These are phyloP conservation scores for Phyllotis vaccarum DNA, from an alignment of 2,797 vertebrate genomes.

Conservation along the genomic window DNA sequence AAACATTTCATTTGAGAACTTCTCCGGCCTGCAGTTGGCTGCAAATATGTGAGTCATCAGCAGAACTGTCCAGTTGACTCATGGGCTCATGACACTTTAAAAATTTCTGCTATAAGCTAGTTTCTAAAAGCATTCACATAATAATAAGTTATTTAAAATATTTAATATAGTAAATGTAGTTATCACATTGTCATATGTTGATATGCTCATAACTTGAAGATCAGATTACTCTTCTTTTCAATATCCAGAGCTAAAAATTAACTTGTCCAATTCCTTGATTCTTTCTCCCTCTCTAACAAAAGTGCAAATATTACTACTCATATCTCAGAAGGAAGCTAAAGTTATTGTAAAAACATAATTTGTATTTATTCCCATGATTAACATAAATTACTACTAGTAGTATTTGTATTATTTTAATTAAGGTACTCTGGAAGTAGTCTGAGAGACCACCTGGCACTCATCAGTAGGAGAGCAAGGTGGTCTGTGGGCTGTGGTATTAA, in stretches of 20 bases:
- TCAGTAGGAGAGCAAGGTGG: conserved; percentile 61
- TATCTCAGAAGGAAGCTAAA: not conserved
- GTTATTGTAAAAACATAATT: not conserved
- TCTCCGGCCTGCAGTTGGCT: not conserved
- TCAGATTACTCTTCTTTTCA: not conserved
- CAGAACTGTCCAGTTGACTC: not conserved
- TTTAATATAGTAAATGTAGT: not conserved
- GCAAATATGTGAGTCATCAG: not conserved
- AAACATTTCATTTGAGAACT: not conserved
- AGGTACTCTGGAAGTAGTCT: conserved; percentile 29
- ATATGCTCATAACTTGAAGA: not conserved
- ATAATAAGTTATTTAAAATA: not conserved
- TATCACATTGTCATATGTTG: not conserved
- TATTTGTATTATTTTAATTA: conserved; percentile 1
- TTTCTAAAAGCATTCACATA: not conserved
- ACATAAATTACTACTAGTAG: conserved; percentile 9
- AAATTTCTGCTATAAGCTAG: not conserved
- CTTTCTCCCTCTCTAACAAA: not conserved
- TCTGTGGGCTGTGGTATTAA: conserved; percentile 72
- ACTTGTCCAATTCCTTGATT: not conserved
- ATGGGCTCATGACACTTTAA: not conserved
- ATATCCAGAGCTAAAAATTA: not conserved
- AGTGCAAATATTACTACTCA: not conserved
- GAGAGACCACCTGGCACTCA: conserved; percentile 32
- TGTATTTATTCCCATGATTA: not conserved